Evolutionary conservation across 2,797 vertebrate species (phyloP), one percentile per base, ranked within the genome.

Genomic region (Coccyzus lansbergi): DNA sequence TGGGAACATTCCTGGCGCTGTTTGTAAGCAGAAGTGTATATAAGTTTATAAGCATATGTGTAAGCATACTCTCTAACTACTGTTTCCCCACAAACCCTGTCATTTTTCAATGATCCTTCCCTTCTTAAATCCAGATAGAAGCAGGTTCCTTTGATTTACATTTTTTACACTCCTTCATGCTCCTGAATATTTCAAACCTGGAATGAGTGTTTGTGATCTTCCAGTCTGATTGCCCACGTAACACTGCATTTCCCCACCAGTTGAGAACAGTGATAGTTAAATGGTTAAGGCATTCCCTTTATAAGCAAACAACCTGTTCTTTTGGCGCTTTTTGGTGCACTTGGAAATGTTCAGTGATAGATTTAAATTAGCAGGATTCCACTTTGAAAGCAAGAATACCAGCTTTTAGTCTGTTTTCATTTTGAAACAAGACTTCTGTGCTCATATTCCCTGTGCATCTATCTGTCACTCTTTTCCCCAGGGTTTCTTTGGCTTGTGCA

Each of bases 11-110:
- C 51, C 94, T 96, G 95, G 96, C 83, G 22, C 93, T 96, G 92
- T 96, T 96, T 95, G 96, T 96, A 94, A 96, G 96, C 95, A 96
- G 87, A 94, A 96, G 91, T 94, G 91, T 94, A 93, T 96, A 84
- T 92, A 94, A 93, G 95, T 92, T 96, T 93, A 93, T 93, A 93
- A 96, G 95, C 96, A 96, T 96, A 95, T 95, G 87, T 90, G 52
- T 56, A 86, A 60, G 69, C 93, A 69, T 96, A 87, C 90, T 92
- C 69, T 95, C 68, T 93, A 92, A 87, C 62, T 86, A 96, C 76
- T 93, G 90, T 92, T 95, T 89, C 75, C 71, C 70, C 89, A 93
- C 63, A 91, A 97, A 96, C 65, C 93, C 81, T 94, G 89, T 92
- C 96, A 94, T 95, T 95, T 95, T 93, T 95, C 92, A 88, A 93